Base-by-base conservation (phyloP, 2,113 vertebrate genomes). In the Anthoscopus minutus region DNA sequence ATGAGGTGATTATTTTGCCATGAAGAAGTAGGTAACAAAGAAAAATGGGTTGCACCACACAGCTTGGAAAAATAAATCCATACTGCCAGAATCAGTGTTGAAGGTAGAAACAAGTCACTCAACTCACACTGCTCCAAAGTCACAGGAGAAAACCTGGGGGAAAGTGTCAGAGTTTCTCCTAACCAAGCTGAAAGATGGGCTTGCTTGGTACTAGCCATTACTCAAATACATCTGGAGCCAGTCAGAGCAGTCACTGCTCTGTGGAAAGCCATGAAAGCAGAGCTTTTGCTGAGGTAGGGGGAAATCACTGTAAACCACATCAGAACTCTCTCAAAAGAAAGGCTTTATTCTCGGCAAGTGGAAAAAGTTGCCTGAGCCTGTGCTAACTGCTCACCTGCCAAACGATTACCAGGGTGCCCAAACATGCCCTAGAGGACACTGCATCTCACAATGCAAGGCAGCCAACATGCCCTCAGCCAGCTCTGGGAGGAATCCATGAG, bases 391-490 rank as follows among this genome's bases (percentile, higher is more conserved):
- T 93, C 71, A 94, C 92, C 88, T 88, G 93, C 77, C 80, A 92
- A 90, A 56, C 0, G 2, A 89, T 74, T 87, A 83, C 54, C 4
- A 3, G 25, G 60, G 74, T 88, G 92, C 73, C 86, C 91, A 89
- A 94, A 96, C 71, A 90, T 81, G 90, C 94, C 94, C 93, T 94
- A 40, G 64, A 94, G 93, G 88, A 88, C 72, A 56, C 72, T 53
- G 72, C 82, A 78, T 31, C 76, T 92, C 89, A 71, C 16, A 67
- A 27, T 6, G 56, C 65, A 71, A 86, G 72, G 33, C 81, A 91
- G 84, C 53, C 73, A 81, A 92, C 45, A 13, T 89, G 81, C 92
- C 80, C 77, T 88, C 54, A 83, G 87, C 91, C 87, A 44, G 79
- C 54, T 89, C 72, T 28, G 20, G 71, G 89, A 73, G 73, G 58